Evolutionary conservation across 1,140 invertebrate genomes (phyloP), one percentile per base, ranked within the genome.

Genomic region (Zaprionus vittiger): DNA sequence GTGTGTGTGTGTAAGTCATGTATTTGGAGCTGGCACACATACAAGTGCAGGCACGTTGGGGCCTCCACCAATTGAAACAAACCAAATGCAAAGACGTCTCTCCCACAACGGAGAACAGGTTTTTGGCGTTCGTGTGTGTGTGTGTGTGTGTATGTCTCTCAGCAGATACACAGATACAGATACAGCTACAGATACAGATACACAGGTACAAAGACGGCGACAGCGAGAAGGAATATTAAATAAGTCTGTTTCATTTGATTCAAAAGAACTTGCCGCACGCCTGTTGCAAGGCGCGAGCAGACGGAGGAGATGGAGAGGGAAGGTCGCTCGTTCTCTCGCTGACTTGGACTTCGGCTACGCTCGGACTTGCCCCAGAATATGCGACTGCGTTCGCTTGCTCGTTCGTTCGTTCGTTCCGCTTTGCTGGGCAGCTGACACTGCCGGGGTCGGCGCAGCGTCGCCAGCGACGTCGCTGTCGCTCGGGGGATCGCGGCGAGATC

Each of bases 11-110:
- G 64, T 69, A n/a, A 49, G 61, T 31, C 69, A 57, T 61, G 77
- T 79, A 68, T 79, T 64, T 77, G 78, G 81, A 74, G 71, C 81
- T 79, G 57, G 28, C 83, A 83, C 77, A 69, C 66, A 73, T 38
- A 60, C 57, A 74, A 17, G 47, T 22, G 61, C 71, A 73, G 56
- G 54, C 63, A 68, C 72, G 73, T 79, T 81, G 79, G 76, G 61
- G 83, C 47, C 81, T 81, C 79, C 81, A 89, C 85, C 85, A 89
- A 89, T 89, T 90, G 85, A 89, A 89, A 90, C 85, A 86, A 82
- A 85, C 79, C 86, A 90, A 89, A 89, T 89, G 85, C 85, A 90
- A 90, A 90, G 79, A 70, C 67, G 85, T 81, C 85, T 89, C 81
- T 89, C 85, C 85, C 85, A 90, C 85, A 89, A 89, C 85, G 72